Conservation (phyloP, 2,797 vertebrate genomes). For the Arctocebus calabarensis region DNA sequence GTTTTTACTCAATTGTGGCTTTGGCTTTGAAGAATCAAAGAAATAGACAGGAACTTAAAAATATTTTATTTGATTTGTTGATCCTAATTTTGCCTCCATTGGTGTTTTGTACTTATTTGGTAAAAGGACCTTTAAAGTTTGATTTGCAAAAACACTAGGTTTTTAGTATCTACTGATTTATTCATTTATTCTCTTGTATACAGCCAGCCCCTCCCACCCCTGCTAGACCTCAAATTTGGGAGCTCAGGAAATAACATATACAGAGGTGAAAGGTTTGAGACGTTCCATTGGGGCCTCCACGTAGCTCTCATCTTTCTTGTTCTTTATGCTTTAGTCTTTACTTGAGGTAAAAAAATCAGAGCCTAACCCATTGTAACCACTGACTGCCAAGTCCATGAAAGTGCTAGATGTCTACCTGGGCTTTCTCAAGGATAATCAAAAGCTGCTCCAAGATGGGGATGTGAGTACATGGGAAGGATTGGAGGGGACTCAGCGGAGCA, state of each 20-base stretch:
- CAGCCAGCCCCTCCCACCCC: fast-evolving
- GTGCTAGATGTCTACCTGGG: not conserved
- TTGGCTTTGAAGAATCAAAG: not conserved
- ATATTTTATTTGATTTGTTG: constrained; percentile 32
- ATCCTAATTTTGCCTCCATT: not conserved
- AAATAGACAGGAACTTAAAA: not conserved
- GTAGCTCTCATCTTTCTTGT: not conserved
- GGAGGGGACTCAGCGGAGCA: not conserved
- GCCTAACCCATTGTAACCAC: not conserved
- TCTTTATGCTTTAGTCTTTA: not conserved
- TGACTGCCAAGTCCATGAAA: not conserved
- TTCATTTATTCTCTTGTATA: not conserved
- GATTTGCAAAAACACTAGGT: not conserved
- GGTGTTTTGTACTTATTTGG: not conserved
- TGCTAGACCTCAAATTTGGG: not conserved
- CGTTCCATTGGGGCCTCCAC: not conserved
- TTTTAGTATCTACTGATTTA: not conserved
- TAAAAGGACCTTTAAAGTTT: not conserved
- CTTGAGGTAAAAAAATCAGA: not conserved
- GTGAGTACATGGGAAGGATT: fast-evolving
- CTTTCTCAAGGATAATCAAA: constrained; percentile 21
- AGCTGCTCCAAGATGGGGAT: not conserved
- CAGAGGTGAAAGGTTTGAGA: not conserved
- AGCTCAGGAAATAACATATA: not conserved
- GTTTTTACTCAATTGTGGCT: not conserved